Base-by-base conservation (phyloP, 2,113 vertebrate species). In the Phylloscopus trochiloides region DNA sequence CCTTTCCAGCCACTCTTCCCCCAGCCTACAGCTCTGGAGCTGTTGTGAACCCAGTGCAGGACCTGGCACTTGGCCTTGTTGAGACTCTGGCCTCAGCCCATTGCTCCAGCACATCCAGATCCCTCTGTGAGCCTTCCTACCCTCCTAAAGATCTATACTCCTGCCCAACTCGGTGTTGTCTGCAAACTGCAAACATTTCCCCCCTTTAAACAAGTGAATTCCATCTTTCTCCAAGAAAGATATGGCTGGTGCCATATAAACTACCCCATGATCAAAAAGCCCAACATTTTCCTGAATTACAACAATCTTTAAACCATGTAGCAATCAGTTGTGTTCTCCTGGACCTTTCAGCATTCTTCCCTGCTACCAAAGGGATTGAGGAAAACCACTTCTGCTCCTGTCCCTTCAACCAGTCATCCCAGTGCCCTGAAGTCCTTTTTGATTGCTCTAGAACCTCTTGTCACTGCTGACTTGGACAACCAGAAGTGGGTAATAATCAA, bases 1-100 rank as follows among this genome's bases (percentile, higher is more conserved):
- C 15, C 1, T 42, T 85, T 50, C 51, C 51, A 34, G 13, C 3
- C 70, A 25, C 10, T 42, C 34, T 57, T 40, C 7, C 9, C 11
- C 10, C 13, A 57, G 51, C 12, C 17, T 55, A 18, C 0, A 47
- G 29, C 0, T 16, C 24, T 42, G 42, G 5, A 1, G 5, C 7
- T 55, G 15, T 24, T 57, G 12, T 57, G 42, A 74, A 10, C 4
- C 7, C 3, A 40, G 34, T 5, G 7, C 29, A 50, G 34, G 20
- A 31, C 13, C 10, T 6, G 13, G 20, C 12, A 20, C 10, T 57
- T 5, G 9, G 6, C 13, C 20, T 31, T 21, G 8, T 14, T 86
- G 36, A 50, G 2, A 10, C 17, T 50, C 31, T 50, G 51, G 3
- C 13, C 31, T 50, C 25, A 50, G 42, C 25, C 15, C 29, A 34